These are phyloP conservation scores for Apeira syringaria DNA, from an alignment of 2,888 invertebrate species.

Conservation along the genomic window DNA sequence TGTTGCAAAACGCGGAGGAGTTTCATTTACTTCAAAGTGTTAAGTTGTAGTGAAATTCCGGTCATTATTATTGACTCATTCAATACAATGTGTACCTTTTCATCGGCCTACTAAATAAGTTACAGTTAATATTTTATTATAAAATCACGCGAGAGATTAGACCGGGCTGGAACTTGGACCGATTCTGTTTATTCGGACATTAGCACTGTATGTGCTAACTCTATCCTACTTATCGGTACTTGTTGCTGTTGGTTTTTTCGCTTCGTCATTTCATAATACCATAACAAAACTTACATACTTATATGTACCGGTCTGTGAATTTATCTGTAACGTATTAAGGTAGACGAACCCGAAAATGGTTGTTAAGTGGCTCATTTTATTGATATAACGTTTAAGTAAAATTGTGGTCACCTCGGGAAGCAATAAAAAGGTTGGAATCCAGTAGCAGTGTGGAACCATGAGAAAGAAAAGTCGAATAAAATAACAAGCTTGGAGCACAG, in stretches of 20 bases:
- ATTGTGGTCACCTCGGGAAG: slow-evolving; percentile 65
- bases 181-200: slow-evolving; percentile 65
- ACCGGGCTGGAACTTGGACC: slow-evolving; percentile 42
- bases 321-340: slow-evolving; percentile 36
- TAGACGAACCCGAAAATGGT: slow-evolving; percentile 47
- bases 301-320: slow-evolving; percentile 39
- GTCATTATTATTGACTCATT: slow-evolving; percentile 61
- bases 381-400: slow-evolving; percentile 70
- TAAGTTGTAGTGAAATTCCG: slow-evolving; percentile 62
- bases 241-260: slow-evolving; percentile 64
- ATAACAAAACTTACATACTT: slow-evolving; percentile 38
- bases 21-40: slow-evolving; percentile 38
- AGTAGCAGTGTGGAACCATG: slow-evolving; percentile 76
- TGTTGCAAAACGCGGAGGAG: slow-evolving; percentile 16
- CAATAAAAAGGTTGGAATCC: slow-evolving; percentile 70
- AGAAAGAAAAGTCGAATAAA: slow-evolving; percentile 73
- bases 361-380: slow-evolving; percentile 54
- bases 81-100: slow-evolving; percentile 49
- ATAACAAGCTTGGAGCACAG: slow-evolving; percentile 46
- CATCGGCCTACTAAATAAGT: slow-evolving; percentile 59
- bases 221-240: slow-evolving; percentile 69
- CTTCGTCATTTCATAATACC: slow-evolving; percentile 62
- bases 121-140: slow-evolving; percentile 79
- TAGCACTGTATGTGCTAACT: slow-evolving; percentile 66
- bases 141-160: slow-evolving; percentile 72